phyloP scores from a whole-genome alignment of 2,888 invertebrate genomes.

The Agrenia bidenticulata region DNA sequence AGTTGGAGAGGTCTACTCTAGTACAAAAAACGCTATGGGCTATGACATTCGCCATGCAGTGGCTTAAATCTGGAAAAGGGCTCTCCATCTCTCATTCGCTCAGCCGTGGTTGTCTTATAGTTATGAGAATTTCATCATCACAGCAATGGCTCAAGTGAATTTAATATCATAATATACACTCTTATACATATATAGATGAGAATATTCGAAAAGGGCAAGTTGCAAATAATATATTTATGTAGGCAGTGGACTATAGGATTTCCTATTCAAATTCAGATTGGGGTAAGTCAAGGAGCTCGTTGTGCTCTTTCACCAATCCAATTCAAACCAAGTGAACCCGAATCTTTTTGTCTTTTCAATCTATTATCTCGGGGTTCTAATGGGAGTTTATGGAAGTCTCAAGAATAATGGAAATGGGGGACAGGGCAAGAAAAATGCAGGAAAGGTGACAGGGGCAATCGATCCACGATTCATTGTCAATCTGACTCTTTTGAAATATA shows the following conservation, averaged over 20 bases:
- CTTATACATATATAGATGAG: no score
- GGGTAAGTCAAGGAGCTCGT: conserved; percentile 4
- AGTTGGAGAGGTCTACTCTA: no score
- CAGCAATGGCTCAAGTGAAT: no score
- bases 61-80: no score
- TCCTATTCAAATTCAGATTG: conserved; percentile 7
- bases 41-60: no score
- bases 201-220: no score
- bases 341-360: conserved; percentile 18
- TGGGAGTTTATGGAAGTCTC: conserved; percentile 3
- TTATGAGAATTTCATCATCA: no score
- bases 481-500: background rate
- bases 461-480: conserved; percentile 41
- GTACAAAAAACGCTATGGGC: no score
- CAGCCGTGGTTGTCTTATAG: no score
- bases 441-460: conserved; percentile 39
- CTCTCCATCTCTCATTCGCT: no score
- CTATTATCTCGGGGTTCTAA: conserved; percentile 22
- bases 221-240: no score
- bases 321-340: conserved; percentile 15
- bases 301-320: conserved; percentile 11
- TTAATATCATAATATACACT: no score
- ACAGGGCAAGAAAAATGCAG: conserved; percentile 36
- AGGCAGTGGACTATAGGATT: background rate
- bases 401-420: conserved; percentile 1